Evolutionary conservation across 2,113 vertebrate species (phyloP).

Genomic region (Burhinus bistriatus): DNA sequence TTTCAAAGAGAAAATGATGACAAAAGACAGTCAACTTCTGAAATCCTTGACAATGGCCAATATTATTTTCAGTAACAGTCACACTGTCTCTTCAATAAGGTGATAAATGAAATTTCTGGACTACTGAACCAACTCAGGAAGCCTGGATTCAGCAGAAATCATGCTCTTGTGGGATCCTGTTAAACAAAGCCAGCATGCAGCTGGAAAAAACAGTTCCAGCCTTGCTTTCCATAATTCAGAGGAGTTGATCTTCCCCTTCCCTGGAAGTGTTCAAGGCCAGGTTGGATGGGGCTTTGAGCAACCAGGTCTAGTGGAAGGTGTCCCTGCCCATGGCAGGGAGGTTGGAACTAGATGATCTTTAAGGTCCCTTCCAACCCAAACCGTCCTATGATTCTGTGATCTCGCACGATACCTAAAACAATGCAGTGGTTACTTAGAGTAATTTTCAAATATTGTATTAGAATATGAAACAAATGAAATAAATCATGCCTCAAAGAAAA

Average conservation of each 20-base stretch:
- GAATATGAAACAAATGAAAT: not conserved
- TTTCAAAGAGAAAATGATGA: not conserved
- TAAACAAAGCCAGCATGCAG: not conserved
- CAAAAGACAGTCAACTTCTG: not conserved
- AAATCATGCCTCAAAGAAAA: not conserved
- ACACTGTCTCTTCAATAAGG: not conserved
- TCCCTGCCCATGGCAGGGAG: not conserved
- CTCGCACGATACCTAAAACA: not conserved
- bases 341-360: not conserved
- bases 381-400: not conserved
- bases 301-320: not conserved
- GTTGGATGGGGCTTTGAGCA: not conserved
- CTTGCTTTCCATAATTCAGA: not conserved
- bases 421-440: not conserved
- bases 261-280: not conserved
- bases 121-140: not conserved
- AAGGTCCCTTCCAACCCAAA: not conserved
- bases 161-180: not conserved
- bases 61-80: not conserved
- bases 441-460: not conserved
- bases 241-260: not conserved
- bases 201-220: not conserved
- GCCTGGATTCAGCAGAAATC: not conserved
- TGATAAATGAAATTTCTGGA: not conserved
- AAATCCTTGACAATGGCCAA: not conserved